These are phyloP conservation scores for Chalcis sispes DNA, from an alignment of 2,888 invertebrate genomes.

Conservation along the genomic window DNA sequence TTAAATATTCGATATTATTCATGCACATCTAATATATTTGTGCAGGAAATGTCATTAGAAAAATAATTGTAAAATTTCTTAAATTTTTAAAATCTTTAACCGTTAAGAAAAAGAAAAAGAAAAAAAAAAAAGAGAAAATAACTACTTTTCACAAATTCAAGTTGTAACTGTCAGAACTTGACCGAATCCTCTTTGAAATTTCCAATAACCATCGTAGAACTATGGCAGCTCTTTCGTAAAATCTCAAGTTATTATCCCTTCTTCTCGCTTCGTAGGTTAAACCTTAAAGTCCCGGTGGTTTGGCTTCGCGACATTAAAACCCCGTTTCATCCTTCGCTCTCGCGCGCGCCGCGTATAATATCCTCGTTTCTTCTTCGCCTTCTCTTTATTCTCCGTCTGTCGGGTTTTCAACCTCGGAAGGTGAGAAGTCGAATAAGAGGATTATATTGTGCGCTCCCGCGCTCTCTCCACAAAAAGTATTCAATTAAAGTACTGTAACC, in stretches of 20 bases:
- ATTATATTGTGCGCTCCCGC: constrained; percentile 27
- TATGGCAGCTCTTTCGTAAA: constrained; percentile 5
- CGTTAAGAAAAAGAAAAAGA: too few relatives aligned
- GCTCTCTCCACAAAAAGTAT: constrained; percentile 16
- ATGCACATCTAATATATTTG: too few relatives aligned
- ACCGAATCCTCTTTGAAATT: too few relatives aligned
- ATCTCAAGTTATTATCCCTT: constrained; percentile 29
- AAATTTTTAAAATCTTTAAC: too few relatives aligned
- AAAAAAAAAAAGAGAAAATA: too few relatives aligned
- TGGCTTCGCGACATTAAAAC: constrained; percentile 40
- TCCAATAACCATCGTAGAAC: too few relatives aligned
- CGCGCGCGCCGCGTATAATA: constrained; percentile 39
- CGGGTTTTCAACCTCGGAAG: neutral
- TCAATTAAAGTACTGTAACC: constrained; percentile 29
- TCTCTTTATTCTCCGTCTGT: neutral
- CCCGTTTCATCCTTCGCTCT: constrained; percentile 40
- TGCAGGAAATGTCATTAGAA: too few relatives aligned
- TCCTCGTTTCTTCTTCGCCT: constrained; percentile 4
- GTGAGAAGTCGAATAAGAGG: constrained; percentile 42
- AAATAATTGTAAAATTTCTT: too few relatives aligned
- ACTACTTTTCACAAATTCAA: too few relatives aligned
- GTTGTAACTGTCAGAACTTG: too few relatives aligned
- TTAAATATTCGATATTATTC: too few relatives aligned
- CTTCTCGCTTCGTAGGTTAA: neutral
- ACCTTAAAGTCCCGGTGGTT: constrained; percentile 5